Base-by-base conservation (phyloP, 2,797 vertebrate species). In the Odontamblyopus rebecca region DNA sequence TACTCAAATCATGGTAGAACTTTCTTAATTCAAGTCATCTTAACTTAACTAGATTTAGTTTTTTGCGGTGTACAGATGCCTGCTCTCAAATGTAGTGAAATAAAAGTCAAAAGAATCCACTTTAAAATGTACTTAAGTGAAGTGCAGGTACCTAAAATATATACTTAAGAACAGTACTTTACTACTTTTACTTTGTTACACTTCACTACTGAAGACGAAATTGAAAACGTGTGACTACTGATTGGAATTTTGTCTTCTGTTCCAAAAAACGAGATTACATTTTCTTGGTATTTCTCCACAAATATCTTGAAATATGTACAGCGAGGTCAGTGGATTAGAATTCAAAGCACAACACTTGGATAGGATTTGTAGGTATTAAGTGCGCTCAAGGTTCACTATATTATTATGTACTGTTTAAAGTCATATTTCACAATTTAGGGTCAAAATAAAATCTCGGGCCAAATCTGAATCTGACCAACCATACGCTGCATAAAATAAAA, bases 161-260 rank as follows among this genome's bases (percentile, higher is more conserved):
- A 38, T 38, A 8, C 4, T 35, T 35, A 38, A 38, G 6, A 2
- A 9, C 35, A 38, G 35, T 38, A 38, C 35, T 38, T 38, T 38
- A 1, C 35, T 38, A 9, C 1, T 38, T 38, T 38, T 38, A 9
- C 35, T 38, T 1, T 38, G 35, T 38, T 38, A 38, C 35, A 2
- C 7, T 38, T 8, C 8, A 9, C 35, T 9, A 38, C 35, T 38
- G 65, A 60, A 73, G 64, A 67, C 19, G 61, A 69, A 82, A 77
- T 61, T 56, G 54, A 74, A 75, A 48, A 78, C 26, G 6, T 64
- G 67, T 68, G 27, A 67, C 35, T 76, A 65, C 61, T 41, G 61
- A 63, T 63, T 65, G 23, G 32, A 13, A 7, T 30, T 70, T 48
- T 48, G 44, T 48, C 69, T 67, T 35, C 38, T 32, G 2, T 67